Conservation (phyloP, 2,888 invertebrate genomes). For the Rotaria magnacalcarata region DNA sequence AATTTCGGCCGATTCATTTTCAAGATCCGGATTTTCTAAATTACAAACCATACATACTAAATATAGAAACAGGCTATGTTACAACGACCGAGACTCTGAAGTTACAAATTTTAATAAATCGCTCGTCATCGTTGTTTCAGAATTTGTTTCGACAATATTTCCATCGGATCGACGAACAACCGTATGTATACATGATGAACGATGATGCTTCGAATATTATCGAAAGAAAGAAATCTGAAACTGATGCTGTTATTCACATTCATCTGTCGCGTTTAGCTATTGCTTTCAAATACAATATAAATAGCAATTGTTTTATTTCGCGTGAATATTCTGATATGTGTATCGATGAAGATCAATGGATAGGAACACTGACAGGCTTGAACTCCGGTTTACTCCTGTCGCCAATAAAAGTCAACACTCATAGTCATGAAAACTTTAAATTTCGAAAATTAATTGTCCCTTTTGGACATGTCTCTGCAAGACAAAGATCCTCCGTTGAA, state of each 20-base stretch:
- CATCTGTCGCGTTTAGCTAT: too few species aligned
- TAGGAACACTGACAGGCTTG: neutral
- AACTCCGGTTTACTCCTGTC: neutral
- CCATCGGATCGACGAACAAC: neutral
- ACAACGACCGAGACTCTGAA: too few species aligned
- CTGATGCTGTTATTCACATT: too few species aligned
- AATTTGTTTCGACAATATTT: neutral
- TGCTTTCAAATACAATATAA: too few species aligned
- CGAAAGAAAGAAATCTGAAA: too few species aligned
- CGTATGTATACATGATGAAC: neutral
- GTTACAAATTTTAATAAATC: neutral
- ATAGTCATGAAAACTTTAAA: neutral
- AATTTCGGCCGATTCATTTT: constrained; percentile 14
- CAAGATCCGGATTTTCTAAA: neutral
- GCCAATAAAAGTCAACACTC: neutral
- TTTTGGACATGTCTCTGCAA: neutral
- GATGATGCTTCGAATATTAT: too few species aligned
- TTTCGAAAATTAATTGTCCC: neutral
- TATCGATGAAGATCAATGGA: too few species aligned
- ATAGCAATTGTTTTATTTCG: neutral
- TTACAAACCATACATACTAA: neutral
- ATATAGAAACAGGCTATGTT: neutral
- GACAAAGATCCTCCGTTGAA: neutral
- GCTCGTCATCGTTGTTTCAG: neutral
- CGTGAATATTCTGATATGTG: neutral